These are phyloP conservation scores for Oreochromis grahami DNA, from an alignment of 2,797 vertebrate species.

Conservation along the genomic window DNA sequence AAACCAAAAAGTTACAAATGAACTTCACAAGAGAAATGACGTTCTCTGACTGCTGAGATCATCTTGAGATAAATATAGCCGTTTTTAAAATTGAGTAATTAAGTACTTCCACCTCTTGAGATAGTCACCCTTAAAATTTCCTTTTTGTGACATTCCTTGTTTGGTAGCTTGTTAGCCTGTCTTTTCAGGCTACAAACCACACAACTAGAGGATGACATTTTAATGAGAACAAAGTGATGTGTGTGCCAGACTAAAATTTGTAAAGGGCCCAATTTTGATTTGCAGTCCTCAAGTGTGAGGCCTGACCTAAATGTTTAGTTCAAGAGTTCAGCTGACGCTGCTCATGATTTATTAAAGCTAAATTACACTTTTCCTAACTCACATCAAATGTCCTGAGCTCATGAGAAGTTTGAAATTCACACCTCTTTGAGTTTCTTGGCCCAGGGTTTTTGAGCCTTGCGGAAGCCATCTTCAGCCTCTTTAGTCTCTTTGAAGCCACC, in stretches of 20 bases:
- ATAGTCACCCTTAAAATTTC: not conserved
- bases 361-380: not conserved
- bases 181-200: not conserved
- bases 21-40: not conserved
- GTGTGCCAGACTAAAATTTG: not conserved
- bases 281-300: not conserved
- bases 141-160: not conserved
- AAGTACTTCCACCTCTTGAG: not conserved
- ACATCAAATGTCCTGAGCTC: not conserved
- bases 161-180: not conserved
- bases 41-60: not conserved
- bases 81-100: not conserved
- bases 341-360: not conserved
- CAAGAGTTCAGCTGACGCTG: not conserved
- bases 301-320: not conserved
- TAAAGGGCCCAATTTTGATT: not conserved
- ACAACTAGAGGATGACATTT: not conserved
- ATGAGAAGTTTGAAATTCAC: not conserved
- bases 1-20: not conserved
- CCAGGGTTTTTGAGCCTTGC: constrained; percentile 99
- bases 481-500: constrained; percentile 97
- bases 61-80: not conserved
- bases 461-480: constrained; percentile 94
- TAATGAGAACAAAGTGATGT: not conserved
- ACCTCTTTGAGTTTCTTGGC: constrained; percentile 99